Conservation (phyloP, 1,140 invertebrate genomes). For the Epicauta chinensis region DNA sequence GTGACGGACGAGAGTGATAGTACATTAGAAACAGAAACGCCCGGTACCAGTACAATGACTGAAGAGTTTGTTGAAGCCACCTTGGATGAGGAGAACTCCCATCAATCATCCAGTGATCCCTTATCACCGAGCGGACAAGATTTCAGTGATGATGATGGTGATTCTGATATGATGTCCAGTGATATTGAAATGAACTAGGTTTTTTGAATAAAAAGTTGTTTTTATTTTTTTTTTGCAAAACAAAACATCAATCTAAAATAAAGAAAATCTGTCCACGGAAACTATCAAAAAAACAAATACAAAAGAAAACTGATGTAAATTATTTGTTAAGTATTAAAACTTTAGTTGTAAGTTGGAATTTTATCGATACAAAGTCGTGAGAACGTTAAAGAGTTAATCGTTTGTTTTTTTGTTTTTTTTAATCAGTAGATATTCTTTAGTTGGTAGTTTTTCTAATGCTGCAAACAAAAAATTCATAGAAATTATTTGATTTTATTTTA, state of each 20-base stretch:
- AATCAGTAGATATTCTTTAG: no score
- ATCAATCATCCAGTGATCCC: constrained; percentile 40
- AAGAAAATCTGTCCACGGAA: no score
- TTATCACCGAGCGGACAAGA: constrained; percentile 38
- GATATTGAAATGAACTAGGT: constrained; percentile 37
- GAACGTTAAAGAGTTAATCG: no score
- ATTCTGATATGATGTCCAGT: constrained; percentile 41
- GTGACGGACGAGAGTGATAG: constrained; percentile 27
- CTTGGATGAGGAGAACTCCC: constrained; percentile 37
- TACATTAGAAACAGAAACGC: constrained; percentile 25
- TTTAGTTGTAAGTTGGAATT: neutral
- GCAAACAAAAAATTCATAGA: no score
- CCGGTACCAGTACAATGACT: constrained; percentile 25
- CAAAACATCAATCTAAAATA: no score
- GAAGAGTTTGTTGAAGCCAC: constrained; percentile 35
- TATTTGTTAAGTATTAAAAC: constrained; percentile 13
- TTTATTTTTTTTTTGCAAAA: no score
- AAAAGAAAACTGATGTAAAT: constrained; percentile 4
- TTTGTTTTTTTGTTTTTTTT: no score
- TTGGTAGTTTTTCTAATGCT: no score
- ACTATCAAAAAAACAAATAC: no score
- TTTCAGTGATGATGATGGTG: constrained; percentile 42
- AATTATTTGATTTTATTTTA: no score
- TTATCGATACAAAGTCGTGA: no score
- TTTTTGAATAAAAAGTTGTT: no score